Conservation (phyloP, 2,888 invertebrate species). For the Argyresthia goedartella region DNA sequence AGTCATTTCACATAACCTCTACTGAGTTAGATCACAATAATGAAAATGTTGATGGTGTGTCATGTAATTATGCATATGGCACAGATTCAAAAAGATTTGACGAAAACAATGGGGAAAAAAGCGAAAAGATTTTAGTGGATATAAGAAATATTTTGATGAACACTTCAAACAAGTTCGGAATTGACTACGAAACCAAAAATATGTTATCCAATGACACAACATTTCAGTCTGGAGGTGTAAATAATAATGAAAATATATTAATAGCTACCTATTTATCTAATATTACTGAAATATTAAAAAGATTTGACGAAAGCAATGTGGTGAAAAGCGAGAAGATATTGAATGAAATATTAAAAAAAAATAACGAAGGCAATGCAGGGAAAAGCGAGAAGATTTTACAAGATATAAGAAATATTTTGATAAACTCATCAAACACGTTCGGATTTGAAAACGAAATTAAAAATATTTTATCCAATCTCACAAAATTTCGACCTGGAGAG, state of each 20-base stretch:
- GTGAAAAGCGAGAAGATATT: too few species aligned
- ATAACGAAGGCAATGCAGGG: too few species aligned
- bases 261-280: too few species aligned
- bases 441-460: not conserved
- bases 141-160: conserved; percentile 2
- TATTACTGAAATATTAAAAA: not conserved
- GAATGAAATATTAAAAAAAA: too few species aligned
- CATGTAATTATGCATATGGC: conserved; percentile 21
- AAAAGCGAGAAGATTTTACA: too few species aligned
- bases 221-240: too few species aligned
- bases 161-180: not conserved
- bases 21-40: conserved; percentile 20
- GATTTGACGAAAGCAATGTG: too few species aligned
- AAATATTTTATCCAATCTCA: not conserved
- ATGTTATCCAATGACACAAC: too few species aligned
- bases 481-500: too few species aligned
- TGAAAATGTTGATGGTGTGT: conserved; percentile 22
- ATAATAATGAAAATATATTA: too few species aligned
- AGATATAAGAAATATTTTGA: too few species aligned
- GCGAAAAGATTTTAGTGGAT: not conserved
- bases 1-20: conserved; percentile 26
- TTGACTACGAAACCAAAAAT: not conserved
- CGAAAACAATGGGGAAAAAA: not conserved
- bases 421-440: not conserved
- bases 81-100: conserved; percentile 8